Percentiles rank a stretch among this genome's conserved stretches.
These are phyloP conservation scores for Spongilla lacustris DNA, from an alignment of 37 sponge, comb jelly and placozoan genomes.

Conservation along the genomic window DNA sequence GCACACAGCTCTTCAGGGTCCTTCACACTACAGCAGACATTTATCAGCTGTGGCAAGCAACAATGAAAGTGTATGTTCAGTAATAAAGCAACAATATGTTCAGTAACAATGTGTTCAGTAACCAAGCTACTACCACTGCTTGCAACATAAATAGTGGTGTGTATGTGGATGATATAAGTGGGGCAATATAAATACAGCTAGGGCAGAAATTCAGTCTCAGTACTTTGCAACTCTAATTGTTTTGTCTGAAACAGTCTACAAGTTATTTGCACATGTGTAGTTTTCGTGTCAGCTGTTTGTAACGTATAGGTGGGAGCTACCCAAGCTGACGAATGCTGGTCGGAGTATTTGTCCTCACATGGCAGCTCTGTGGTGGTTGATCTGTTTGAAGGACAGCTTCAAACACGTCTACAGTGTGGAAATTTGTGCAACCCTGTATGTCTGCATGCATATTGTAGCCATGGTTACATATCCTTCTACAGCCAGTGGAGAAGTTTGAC, in stretches of 20 bases:
- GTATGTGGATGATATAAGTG: background rate
- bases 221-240: too few relatives aligned
- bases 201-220: too few relatives aligned
- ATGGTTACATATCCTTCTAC: background rate
- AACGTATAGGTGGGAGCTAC: too few relatives aligned
- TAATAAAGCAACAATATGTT: too few relatives aligned
- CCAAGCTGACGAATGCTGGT: background rate
- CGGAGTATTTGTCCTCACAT: background rate
- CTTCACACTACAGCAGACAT: background rate
- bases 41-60: background rate
- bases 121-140: too few relatives aligned
- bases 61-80: too few relatives aligned
- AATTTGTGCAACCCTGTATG: background rate
- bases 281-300: too few relatives aligned
- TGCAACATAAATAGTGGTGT: background rate
- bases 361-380: background rate
- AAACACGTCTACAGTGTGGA: background rate
- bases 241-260: too few relatives aligned
- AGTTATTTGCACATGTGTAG: too few relatives aligned
- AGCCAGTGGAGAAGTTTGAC: background rate
- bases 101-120: too few relatives aligned
- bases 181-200: too few relatives aligned
- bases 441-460: background rate
- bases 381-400: background rate
- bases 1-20: background rate